These are phyloP conservation scores for Rhogogaster chlorosoma DNA, from an alignment of 2,888 invertebrate genomes.

Conservation along the genomic window DNA sequence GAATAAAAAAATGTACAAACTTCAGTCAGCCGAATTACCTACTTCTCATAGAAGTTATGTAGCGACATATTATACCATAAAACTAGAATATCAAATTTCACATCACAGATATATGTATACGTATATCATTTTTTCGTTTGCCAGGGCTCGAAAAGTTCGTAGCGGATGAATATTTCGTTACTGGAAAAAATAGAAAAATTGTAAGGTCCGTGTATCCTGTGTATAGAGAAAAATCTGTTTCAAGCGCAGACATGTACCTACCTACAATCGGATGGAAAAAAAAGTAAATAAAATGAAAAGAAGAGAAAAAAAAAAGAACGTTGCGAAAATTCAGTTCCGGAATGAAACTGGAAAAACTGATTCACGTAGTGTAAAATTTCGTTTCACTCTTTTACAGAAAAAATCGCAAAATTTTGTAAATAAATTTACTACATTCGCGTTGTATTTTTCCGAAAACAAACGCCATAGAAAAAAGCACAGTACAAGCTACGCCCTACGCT, in stretches of 20 bases:
- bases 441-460: too few species aligned
- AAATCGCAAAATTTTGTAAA: neutral
- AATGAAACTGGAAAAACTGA: neutral
- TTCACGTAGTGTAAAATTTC: neutral
- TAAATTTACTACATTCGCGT: neutral
- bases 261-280: neutral
- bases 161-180: neutral
- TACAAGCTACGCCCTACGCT: neutral
- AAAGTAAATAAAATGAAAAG: too few species aligned
- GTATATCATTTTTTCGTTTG: neutral
- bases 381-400: neutral
- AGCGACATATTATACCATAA: neutral
- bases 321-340: neutral
- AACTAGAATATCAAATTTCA: neutral
- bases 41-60: neutral
- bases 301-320: neutral
- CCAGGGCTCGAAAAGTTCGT: neutral
- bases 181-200: neutral
- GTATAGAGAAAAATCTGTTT: neutral
- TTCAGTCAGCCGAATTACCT: neutral
- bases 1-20: neutral
- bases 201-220: neutral
- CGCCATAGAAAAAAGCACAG: neutral
- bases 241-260: neutral
- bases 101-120: neutral